Percentiles rank a stretch among this genome's conserved stretches.
Conservation (phyloP, 2,113 vertebrate species). For the Picathartes gymnocephalus region DNA sequence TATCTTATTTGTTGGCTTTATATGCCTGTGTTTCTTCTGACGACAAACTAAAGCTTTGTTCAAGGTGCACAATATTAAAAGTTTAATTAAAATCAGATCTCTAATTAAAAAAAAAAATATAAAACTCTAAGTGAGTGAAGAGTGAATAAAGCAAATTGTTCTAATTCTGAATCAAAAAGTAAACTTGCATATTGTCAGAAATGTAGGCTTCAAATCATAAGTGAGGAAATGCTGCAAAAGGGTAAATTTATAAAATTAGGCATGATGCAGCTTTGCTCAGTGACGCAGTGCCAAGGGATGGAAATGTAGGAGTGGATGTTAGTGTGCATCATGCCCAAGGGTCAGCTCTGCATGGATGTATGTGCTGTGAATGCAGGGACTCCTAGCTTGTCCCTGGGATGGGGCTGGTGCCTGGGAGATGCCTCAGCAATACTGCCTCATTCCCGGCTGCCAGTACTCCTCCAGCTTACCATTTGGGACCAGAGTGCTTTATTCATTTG, state of each 20-base stretch:
- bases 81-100: not conserved
- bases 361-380: not conserved
- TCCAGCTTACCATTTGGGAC: not conserved
- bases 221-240: not conserved
- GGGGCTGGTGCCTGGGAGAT: not conserved
- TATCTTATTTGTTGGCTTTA: not conserved
- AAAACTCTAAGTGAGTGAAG: not conserved
- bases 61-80: not conserved
- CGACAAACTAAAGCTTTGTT: not conserved
- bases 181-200: not conserved
- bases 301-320: not conserved
- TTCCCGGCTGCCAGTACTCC: not conserved
- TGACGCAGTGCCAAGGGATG: accelerated
- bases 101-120: not conserved
- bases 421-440: not conserved
- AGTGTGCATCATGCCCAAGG: accelerated
- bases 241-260: not conserved
- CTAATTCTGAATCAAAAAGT: not conserved
- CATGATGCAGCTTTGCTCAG: not conserved
- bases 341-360: not conserved
- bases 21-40: not conserved
- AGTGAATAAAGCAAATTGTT: not conserved
- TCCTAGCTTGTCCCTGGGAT: not conserved
- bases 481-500: not conserved
- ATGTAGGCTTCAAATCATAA: not conserved